These are phyloP conservation scores for Bombus turneri DNA, from an alignment of 1,140 invertebrate species.

Conservation along the genomic window DNA sequence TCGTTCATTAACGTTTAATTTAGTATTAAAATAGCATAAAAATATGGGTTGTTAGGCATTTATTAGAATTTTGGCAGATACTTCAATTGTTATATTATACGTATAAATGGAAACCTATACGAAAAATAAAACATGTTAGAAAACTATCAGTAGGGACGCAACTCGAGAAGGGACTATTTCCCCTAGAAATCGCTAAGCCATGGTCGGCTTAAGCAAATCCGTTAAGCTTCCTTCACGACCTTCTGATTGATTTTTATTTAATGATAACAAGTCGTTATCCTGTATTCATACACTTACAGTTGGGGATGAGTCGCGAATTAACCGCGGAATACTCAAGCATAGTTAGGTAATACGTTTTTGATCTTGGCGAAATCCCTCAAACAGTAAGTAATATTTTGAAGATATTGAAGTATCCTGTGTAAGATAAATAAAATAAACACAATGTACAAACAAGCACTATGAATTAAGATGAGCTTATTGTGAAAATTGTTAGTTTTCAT, in stretches of 20 bases:
- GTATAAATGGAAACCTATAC: slow-evolving; percentile 20
- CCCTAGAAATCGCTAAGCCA: slow-evolving; percentile 72
- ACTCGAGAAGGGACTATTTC: slow-evolving; percentile 48
- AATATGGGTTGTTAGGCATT: too few relatives aligned
- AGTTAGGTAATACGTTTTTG: slow-evolving; percentile 64
- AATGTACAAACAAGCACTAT: too few relatives aligned
- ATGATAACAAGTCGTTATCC: slow-evolving; percentile 80
- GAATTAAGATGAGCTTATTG: too few relatives aligned
- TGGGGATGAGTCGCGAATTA: slow-evolving; percentile 71
- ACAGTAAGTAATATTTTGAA: not conserved
- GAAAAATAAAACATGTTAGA: slow-evolving; percentile 40
- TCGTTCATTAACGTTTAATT: too few relatives aligned
- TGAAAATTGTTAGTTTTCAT: too few relatives aligned
- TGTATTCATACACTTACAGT: slow-evolving; percentile 79
- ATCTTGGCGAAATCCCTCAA: slow-evolving; percentile 55
- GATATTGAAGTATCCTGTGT: too few relatives aligned
- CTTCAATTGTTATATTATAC: not conserved
- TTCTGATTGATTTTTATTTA: slow-evolving; percentile 84
- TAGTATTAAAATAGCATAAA: too few relatives aligned
- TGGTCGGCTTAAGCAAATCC: slow-evolving; percentile 81
- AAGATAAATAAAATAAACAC: too few relatives aligned
- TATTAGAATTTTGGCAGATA: too few relatives aligned
- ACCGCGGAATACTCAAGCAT: slow-evolving; percentile 75
- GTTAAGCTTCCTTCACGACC: slow-evolving; percentile 81
- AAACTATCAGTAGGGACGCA: slow-evolving; percentile 43